phyloP scores from a whole-genome alignment of 2,797 vertebrate genomes.

The Hippoglossus hippoglossus region DNA sequence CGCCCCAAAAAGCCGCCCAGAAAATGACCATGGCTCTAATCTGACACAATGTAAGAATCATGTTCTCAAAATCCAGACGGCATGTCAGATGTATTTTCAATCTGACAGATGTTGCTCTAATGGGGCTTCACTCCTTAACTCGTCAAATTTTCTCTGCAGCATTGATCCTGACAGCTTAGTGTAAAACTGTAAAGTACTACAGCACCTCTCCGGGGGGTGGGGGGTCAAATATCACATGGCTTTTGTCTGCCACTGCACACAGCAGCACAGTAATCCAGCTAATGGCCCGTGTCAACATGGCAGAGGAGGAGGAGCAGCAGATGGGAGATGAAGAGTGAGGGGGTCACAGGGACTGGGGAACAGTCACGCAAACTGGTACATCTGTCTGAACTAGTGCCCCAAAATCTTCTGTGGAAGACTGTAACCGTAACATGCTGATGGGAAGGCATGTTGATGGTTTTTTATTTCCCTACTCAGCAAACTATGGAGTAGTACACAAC shows the following conservation, averaged over 20 bases:
- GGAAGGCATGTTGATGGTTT: constrained; percentile 5
- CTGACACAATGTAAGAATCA: background rate
- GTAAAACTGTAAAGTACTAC: constrained; percentile 44
- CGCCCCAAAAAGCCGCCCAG: too few species aligned
- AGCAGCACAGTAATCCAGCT: constrained; percentile 54
- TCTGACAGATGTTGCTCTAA: constrained; percentile 40
- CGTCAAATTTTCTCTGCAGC: constrained; percentile 12
- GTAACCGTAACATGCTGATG: constrained; percentile 27
- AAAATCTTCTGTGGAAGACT: background rate
- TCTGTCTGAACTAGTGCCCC: constrained; percentile 38
- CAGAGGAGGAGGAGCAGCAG: constrained; percentile 29
- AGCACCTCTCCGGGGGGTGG: constrained; percentile 9
- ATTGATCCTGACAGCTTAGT: constrained; percentile 52
- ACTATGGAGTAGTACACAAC: too few species aligned
- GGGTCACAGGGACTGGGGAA: background rate
- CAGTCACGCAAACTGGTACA: constrained; percentile 33
- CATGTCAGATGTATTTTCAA: constrained; percentile 12
- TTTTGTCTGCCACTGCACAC: constrained; percentile 50
- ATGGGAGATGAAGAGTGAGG: constrained; percentile 29
- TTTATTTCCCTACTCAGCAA: background rate
- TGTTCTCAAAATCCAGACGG: constrained; percentile 16
- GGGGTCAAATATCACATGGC: constrained; percentile 58
- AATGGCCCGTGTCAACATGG: constrained; percentile 40
- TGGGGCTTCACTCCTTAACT: constrained; percentile 19
- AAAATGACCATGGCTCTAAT: constrained; percentile 16